phyloP scores from a whole-genome alignment of 2,888 invertebrate genomes.

The Panorpa germanica region DNA sequence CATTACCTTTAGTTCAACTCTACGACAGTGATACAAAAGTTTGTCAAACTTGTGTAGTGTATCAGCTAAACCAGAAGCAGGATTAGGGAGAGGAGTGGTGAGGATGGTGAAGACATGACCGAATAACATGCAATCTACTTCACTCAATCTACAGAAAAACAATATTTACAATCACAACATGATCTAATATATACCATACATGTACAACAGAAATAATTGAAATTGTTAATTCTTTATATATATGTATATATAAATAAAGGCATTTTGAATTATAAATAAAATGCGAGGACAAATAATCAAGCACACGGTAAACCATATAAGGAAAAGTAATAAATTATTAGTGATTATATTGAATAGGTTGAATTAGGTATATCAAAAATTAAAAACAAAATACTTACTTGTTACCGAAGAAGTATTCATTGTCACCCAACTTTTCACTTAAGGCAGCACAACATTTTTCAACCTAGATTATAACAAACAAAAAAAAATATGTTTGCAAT shows the following conservation, averaged over 20 bases:
- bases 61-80: too few relatives aligned
- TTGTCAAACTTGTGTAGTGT: constrained; percentile 26
- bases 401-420: constrained; percentile 65
- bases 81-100: constrained; percentile 23
- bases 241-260: too few relatives aligned
- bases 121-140: constrained; percentile 60
- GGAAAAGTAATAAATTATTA: too few relatives aligned
- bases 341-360: not conserved
- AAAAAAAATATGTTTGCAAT: constrained; percentile 15
- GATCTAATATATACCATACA: too few relatives aligned
- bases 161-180: too few relatives aligned
- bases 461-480: constrained; percentile 34
- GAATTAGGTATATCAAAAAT: not conserved
- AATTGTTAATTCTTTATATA: too few relatives aligned
- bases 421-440: constrained; percentile 62
- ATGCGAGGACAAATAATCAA: too few relatives aligned
- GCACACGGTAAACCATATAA: too few relatives aligned
- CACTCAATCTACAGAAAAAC: constrained; percentile 46
- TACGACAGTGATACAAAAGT: constrained; percentile 22
- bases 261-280: too few relatives aligned
- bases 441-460: constrained; percentile 77
- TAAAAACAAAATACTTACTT: constrained; percentile 30
- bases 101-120: constrained; percentile 36
- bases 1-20: too few relatives aligned
- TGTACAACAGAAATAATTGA: too few relatives aligned